Evolutionary conservation across 2,797 vertebrate species (phyloP).

Genomic region (Acridotheres tristis): DNA sequence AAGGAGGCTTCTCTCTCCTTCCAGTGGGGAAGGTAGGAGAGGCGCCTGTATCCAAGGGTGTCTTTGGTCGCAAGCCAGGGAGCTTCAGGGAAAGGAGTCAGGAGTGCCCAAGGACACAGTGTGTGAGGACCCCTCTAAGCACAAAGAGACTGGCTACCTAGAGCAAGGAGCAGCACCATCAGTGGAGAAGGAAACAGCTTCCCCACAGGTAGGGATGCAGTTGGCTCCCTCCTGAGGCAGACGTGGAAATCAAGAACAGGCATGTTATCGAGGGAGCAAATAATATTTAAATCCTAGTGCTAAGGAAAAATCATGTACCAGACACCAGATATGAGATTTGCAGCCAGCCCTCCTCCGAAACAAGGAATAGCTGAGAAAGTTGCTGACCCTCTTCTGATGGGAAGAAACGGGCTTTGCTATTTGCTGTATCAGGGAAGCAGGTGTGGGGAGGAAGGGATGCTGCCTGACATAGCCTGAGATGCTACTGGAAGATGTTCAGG

Average conservation of each 20-base stretch:
- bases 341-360: background rate
- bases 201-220: background rate
- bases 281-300: background rate
- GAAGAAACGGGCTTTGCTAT: background rate
- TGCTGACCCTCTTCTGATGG: background rate
- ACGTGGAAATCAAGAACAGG: background rate
- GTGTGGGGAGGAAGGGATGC: background rate
- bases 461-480: background rate
- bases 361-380: background rate
- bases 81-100: background rate
- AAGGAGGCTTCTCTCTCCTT: background rate
- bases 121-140: background rate
- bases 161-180: background rate
- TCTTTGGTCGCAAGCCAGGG: background rate
- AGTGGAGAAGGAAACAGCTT: background rate
- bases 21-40: background rate
- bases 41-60: background rate
- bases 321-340: background rate
- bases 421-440: background rate
- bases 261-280: background rate
- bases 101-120: accelerated
- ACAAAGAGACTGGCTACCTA: background rate
- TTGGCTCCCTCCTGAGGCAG: background rate
- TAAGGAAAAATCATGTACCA: background rate
- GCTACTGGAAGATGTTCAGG: background rate